Base-by-base conservation (phyloP, 2,888 invertebrate genomes). In the Nezara viridula region DNA sequence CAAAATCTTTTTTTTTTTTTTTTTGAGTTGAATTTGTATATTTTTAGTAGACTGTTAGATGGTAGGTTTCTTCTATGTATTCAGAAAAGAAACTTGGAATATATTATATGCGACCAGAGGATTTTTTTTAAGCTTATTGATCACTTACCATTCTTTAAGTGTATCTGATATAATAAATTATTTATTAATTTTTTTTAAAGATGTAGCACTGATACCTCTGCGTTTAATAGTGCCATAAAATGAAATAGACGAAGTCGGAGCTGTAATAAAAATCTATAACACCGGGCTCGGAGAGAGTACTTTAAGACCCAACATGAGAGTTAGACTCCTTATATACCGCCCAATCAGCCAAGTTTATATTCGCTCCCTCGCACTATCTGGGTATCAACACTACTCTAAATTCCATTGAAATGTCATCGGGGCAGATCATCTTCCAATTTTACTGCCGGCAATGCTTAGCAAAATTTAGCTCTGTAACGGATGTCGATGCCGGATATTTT, bases 321-420 rank as follows among this genome's bases (percentile, higher is more conserved):
- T 32, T 24, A n/a, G n/a, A 24, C 81, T 44, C 12, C 14, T n/a
- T 44, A 81, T 81, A 47, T 81, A 81, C 44, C 44, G 81, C n/a
- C 81, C 81, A 81, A 81, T 81, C 81, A 81, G n/a, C 2, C 0
- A 7, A 10, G 44, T 81, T 81, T 81, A 81, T 81, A 44, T 14
- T 5, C 44, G 0, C 5, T 12, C 12, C 44, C 14, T 5, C 19
- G n/a, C 4, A 32, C n/a, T 81, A 40, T 44, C 44, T 44, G 24
- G 14, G 44, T 81, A 47, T 81, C 81, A 37, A 44, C 44, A 44
- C 44, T 44, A 47, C 44, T 44, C 81, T 81, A 81, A 81, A 81
- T 81, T 81, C 81, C 81, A 44, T 81, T 81, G n/a, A 81, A 81
- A 81, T 81, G 81, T 81, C 81, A 81, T 81, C 81, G 44, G n/a